These are phyloP conservation scores for Drosophila peninsularis DNA, from an alignment of 2,888 invertebrate genomes.

Conservation along the genomic window DNA sequence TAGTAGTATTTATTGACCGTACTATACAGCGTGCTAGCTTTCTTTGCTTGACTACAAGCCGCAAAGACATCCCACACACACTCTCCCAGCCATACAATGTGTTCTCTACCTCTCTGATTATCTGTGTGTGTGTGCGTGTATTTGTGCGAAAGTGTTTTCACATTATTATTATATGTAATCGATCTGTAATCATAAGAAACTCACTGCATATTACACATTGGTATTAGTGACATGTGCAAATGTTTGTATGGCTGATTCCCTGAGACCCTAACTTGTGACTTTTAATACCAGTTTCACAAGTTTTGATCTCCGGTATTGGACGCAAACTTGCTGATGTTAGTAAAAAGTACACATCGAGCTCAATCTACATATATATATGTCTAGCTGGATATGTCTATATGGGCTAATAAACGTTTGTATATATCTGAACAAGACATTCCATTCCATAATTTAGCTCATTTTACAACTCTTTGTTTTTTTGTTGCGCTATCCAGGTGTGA, in stretches of 20 bases:
- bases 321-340: slow-evolving; percentile 84
- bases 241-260: slow-evolving; percentile 85
- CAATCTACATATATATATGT: slow-evolving; percentile 3
- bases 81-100: slow-evolving; percentile 49
- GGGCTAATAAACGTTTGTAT: slow-evolving; percentile 18
- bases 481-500: not conserved
- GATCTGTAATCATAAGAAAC: slow-evolving; percentile 8
- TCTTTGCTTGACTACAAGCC: slow-evolving; percentile 84
- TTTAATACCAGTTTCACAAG: slow-evolving; percentile 85
- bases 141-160: slow-evolving; percentile 33
- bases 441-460: not conserved
- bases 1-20: slow-evolving; percentile 83
- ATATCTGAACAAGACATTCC: not conserved
- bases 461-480: not conserved
- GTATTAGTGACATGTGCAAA: slow-evolving; percentile 79
- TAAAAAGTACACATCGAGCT: slow-evolving; percentile 26
- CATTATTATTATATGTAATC: slow-evolving; percentile 1
- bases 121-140: slow-evolving; percentile 27
- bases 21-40: slow-evolving; percentile 85
- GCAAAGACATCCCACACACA: slow-evolving; percentile 48
- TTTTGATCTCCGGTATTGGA: slow-evolving; percentile 86
- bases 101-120: slow-evolving; percentile 5
- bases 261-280: slow-evolving; percentile 86
- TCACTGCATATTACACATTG: slow-evolving; percentile 56
- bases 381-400: not conserved